Percentiles rank a stretch among this genome's conserved stretches.
These are phyloP conservation scores for Rynchops niger DNA, from an alignment of 2,113 vertebrate species.

Conservation along the genomic window DNA sequence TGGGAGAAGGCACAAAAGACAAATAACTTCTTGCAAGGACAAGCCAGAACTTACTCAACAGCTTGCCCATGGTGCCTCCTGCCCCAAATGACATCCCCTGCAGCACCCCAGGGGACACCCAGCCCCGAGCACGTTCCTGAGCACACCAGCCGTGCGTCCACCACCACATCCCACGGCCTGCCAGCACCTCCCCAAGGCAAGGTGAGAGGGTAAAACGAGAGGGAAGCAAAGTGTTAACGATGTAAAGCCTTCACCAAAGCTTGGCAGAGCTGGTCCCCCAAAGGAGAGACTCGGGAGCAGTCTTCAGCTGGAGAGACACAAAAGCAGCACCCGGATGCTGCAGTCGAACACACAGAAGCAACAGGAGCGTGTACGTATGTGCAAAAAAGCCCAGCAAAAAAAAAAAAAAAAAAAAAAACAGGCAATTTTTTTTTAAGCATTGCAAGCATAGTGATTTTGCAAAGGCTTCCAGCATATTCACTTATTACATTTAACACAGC, in stretches of 20 bases:
- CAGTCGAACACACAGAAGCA: neutral
- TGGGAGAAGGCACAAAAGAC: neutral
- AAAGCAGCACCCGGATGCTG: neutral
- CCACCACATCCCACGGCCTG: fast-evolving
- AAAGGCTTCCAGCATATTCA: neutral
- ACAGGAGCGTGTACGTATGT: fast-evolving
- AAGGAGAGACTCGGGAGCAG: neutral
- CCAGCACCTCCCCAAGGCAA: neutral
- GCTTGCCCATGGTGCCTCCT: neutral
- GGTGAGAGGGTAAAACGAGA: neutral
- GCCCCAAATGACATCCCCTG: neutral
- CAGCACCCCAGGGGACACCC: neutral
- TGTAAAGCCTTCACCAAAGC: neutral
- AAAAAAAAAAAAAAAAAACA: neutral
- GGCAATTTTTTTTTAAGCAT: neutral
- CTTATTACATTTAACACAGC: neutral
- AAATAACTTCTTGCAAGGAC: neutral
- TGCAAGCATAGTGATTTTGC: neutral
- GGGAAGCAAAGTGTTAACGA: neutral
- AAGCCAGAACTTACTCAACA: neutral
- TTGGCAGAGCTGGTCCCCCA: neutral
- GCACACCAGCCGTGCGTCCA: fast-evolving
- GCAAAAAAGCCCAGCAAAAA: neutral
- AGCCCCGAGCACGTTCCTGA: neutral
- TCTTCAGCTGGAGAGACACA: neutral